Conservation (phyloP, 2,797 vertebrate species). For the Falco peregrinus region DNA sequence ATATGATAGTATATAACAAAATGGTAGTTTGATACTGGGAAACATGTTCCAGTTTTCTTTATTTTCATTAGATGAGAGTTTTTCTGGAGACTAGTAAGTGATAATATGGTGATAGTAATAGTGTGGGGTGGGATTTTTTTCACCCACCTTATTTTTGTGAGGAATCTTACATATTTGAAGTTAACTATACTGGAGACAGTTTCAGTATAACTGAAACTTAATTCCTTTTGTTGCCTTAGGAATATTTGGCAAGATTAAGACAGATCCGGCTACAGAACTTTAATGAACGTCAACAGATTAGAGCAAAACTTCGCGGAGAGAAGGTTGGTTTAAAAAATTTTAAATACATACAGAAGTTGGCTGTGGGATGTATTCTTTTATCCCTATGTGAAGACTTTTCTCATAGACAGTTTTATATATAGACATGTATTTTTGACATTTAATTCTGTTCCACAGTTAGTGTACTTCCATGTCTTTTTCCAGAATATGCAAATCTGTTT, state of each 20-base stretch:
- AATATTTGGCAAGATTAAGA: slow-evolving; percentile 90
- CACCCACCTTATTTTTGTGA: neutral
- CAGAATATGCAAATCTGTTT: neutral
- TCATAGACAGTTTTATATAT: neutral
- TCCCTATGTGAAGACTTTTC: neutral
- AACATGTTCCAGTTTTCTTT: neutral
- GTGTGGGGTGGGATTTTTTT: neutral
- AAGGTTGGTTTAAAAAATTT: slow-evolving; percentile 81
- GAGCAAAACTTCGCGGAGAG: slow-evolving; percentile 94
- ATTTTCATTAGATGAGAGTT: neutral
- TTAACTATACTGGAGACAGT: neutral
- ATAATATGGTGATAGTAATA: neutral
- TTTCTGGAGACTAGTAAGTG: neutral
- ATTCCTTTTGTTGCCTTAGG: slow-evolving; percentile 76
- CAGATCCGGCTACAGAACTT: slow-evolving; percentile 98
- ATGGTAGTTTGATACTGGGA: neutral
- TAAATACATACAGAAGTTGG: neutral
- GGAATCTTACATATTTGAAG: neutral
- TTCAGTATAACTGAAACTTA: neutral
- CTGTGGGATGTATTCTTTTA: neutral
- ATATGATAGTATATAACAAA: neutral
- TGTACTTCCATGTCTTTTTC: neutral
- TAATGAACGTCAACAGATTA: slow-evolving; percentile 96
- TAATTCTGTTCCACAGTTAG: neutral
- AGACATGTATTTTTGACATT: neutral